Base-by-base conservation (phyloP, 2,888 invertebrate genomes). In the Allygus modestus region DNA sequence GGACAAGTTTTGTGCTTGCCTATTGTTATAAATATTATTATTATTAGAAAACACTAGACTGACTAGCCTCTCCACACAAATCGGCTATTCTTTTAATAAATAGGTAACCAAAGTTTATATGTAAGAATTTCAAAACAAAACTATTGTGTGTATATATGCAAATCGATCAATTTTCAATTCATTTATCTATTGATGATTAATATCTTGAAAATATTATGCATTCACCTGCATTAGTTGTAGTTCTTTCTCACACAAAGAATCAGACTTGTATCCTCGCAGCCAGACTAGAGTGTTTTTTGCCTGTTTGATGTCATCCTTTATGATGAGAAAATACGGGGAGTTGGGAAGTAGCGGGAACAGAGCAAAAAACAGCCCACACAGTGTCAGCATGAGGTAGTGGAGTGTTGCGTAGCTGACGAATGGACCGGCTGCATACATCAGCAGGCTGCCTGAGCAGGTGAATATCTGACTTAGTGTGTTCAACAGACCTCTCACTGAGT, bases 401-500 rank as follows among this genome's bases (percentile, higher is more conserved):
- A 79, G 79, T 0, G 58, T 20, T 17, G 17, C 37, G n/a, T 79
- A 79, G 28, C 79, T 79, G 37, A 79, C 37, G 28, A 58, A 79
- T 20, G 79, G 79, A 0, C 79, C 79, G 20, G 46, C 37, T 0
- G 54, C 20, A n/a, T 79, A 79, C n/a, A 79, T 58, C 54, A 79
- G 1, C 2, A 79, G 79, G 33, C 33, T 79, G n/a, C 79, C 79
- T 17, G 58, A 54, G 17, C 79, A 79, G 58, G 1, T 1, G 33
- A 37, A 54, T n/a, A 58, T 79, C 33, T 79, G 79, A 58, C 79
- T 33, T 1, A 58, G 58, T 15, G 79, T 79, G 58, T 79, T 79
- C 31, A 79, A 23, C 5, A 79, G 26, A 0, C 79, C 79, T 58
- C 79, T 31, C n/a, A 79, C 58, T 33, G 79, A 54, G 23, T 79